Evolutionary conservation across 2,113 vertebrate species (phyloP).

Genomic region (Cynoglossus semilaevis): DNA sequence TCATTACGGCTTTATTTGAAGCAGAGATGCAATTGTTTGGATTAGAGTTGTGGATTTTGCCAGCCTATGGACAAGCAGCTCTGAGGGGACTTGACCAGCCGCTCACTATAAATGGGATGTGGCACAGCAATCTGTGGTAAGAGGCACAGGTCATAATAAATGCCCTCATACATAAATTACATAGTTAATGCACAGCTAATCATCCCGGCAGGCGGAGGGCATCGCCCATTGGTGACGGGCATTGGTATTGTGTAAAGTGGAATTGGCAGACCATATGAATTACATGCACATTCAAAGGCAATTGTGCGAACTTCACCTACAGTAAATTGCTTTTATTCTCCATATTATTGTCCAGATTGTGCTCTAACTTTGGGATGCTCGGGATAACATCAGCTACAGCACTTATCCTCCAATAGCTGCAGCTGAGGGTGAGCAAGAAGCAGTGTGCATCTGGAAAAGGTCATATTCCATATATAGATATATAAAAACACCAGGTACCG

Average conservation of each 20-base stretch:
- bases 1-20: constrained; percentile 60
- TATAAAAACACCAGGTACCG: too few relatives aligned
- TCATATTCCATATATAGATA: too few relatives aligned
- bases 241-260: constrained; percentile 25
- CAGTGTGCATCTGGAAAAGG: too few relatives aligned
- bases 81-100: constrained; percentile 38
- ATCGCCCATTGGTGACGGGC: constrained; percentile 18
- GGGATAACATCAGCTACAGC: too few relatives aligned
- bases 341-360: neutral
- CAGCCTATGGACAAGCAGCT: constrained; percentile 18
- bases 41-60: constrained; percentile 22
- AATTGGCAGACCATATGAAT: constrained; percentile 22
- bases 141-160: constrained; percentile 57
- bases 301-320: neutral
- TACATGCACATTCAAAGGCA: constrained; percentile 6
- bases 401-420: too few relatives aligned
- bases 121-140: constrained; percentile 65
- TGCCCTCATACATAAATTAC: constrained; percentile 70
- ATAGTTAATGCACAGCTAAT: constrained; percentile 63
- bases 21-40: constrained; percentile 45
- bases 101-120: constrained; percentile 63
- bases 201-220: constrained; percentile 50
- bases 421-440: too few relatives aligned
- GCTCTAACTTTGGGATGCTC: neutral
- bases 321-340: neutral